Conservation (phyloP, 2,888 invertebrate genomes). For the Meiosimyza decipiens region DNA sequence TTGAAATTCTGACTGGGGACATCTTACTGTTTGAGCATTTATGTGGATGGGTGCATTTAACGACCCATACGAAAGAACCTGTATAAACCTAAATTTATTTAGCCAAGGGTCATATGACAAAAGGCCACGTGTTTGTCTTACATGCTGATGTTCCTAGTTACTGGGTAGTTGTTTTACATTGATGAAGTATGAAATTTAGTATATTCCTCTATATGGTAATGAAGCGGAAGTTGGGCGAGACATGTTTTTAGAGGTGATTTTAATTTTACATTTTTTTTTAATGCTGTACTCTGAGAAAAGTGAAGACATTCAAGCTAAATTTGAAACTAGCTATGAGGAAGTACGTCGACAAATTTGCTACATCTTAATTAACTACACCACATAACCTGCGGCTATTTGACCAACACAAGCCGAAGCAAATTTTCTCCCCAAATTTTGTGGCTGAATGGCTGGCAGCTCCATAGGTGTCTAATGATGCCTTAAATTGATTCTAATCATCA, state of each 20-base stretch:
- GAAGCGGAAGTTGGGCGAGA: constrained; percentile 36
- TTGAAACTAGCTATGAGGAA: too few relatives aligned
- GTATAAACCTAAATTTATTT: constrained; percentile 25
- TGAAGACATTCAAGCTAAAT: too few relatives aligned
- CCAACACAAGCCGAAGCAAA: too few relatives aligned
- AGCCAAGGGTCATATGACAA: constrained; percentile 32
- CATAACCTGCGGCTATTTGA: too few relatives aligned
- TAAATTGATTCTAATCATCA: constrained; percentile 68
- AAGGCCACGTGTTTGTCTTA: constrained; percentile 34
- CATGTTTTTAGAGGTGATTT: constrained; percentile 25
- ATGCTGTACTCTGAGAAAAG: too few relatives aligned
- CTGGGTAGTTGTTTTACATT: not conserved
- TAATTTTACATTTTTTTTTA: too few relatives aligned
- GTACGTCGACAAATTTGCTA: too few relatives aligned
- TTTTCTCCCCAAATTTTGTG: too few relatives aligned
- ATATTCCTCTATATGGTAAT: constrained; percentile 23
- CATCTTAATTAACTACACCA: too few relatives aligned
- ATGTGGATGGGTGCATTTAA: constrained; percentile 15
- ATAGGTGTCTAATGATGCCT: constrained; percentile 64
- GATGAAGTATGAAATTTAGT: constrained; percentile 13
- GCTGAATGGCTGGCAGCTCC: too few relatives aligned
- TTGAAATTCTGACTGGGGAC: too few relatives aligned
- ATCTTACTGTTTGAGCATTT: not conserved
- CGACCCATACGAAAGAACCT: constrained; percentile 28
- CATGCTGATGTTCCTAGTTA: not conserved